Evolutionary conservation across 2,797 vertebrate species (phyloP).

Genomic region (Microtus obscurus): DNA sequence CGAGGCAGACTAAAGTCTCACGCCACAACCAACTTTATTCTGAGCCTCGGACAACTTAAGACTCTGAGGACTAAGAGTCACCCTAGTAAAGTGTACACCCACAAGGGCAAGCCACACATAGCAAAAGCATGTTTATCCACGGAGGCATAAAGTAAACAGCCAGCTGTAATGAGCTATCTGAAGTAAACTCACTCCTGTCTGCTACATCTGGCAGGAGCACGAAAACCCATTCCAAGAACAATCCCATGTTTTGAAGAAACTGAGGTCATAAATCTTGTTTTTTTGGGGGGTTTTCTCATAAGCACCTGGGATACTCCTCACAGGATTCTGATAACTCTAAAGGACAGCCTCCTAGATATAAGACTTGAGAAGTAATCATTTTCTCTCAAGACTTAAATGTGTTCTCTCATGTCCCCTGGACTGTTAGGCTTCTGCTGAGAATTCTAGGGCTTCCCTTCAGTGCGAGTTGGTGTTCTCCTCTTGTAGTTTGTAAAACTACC

Average conservation of each 20-base stretch:
- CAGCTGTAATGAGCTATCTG: not conserved
- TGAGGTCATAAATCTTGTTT: not conserved
- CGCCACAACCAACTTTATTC: not conserved
- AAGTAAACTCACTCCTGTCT: not conserved
- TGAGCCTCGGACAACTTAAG: not conserved
- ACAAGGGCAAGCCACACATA: too few species aligned
- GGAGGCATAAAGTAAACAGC: not conserved
- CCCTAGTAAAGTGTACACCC: too few species aligned
- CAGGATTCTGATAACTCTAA: not conserved
- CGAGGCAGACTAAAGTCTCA: not conserved
- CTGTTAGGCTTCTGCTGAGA: not conserved
- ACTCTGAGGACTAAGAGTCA: not conserved
- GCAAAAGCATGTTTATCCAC: too few species aligned
- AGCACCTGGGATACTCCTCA: not conserved
- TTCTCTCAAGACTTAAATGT: not conserved
- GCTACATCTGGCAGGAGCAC: too few species aligned
- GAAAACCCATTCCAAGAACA: too few species aligned
- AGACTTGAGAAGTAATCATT: not conserved
- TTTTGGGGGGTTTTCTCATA: not conserved
- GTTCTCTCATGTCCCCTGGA: too few species aligned
- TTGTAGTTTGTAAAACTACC: not conserved
- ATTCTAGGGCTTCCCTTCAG: not conserved
- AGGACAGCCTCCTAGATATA: not conserved
- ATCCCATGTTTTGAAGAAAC: too few species aligned
- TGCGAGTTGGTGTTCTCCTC: not conserved